Conservation (phyloP, 2,113 vertebrate species). For the Paradoxurus hermaphroditus region DNA sequence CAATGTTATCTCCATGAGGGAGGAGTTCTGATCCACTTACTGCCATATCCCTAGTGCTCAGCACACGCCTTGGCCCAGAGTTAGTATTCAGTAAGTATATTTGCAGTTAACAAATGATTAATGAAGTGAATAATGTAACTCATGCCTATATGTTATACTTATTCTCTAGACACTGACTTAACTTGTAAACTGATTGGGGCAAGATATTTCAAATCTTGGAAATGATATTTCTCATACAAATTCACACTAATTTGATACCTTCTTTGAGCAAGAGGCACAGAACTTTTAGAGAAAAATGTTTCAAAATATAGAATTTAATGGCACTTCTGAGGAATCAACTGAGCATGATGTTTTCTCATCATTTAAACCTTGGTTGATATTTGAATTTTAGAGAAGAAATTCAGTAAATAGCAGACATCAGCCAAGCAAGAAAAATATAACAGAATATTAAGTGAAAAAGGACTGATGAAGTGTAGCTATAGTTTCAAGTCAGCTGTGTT, state of each 20-base stretch:
- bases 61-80: neutral
- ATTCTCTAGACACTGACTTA: neutral
- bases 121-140: neutral
- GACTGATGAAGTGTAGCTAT: neutral
- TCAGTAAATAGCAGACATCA: conserved; percentile 34
- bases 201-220: neutral
- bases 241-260: neutral
- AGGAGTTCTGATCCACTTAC: neutral
- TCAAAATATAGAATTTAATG: conserved; percentile 46
- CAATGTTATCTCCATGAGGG: neutral
- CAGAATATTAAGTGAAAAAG: neutral
- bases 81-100: neutral
- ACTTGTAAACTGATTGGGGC: conserved; percentile 5
- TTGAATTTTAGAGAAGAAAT: conserved; percentile 57
- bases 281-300: conserved; percentile 44
- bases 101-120: conserved; percentile 11
- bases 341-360: conserved; percentile 49
- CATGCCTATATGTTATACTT: neutral
- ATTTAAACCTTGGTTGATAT: conserved; percentile 49
- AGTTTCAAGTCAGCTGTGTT: conserved; percentile 31
- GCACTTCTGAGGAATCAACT: conserved; percentile 31
- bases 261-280: neutral
- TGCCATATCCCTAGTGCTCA: neutral
- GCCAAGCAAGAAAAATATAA: conserved; percentile 40
- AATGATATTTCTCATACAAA: conserved; percentile 33